These are phyloP conservation scores for Athene cunicularia DNA, from an alignment of 2,113 vertebrate genomes.

Conservation along the genomic window DNA sequence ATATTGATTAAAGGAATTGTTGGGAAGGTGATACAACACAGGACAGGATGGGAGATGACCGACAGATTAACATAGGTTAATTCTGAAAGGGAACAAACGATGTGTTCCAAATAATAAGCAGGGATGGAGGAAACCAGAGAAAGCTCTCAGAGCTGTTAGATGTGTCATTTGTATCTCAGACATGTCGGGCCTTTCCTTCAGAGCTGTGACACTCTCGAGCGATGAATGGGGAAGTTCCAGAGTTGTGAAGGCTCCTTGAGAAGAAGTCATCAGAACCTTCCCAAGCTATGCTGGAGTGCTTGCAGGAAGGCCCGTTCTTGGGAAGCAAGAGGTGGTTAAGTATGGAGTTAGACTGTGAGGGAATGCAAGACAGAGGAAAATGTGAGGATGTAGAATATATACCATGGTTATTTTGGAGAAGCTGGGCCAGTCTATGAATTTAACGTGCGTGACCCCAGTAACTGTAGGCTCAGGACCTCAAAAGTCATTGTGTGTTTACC, in stretches of 20 bases:
- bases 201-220: background rate
- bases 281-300: background rate
- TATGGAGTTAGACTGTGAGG: background rate
- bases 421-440: background rate
- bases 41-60: conserved; percentile 37
- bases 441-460: background rate
- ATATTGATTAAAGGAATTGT: conserved; percentile 52
- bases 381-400: background rate
- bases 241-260: background rate
- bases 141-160: background rate
- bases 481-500: background rate
- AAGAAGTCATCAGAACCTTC: background rate
- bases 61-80: conserved; percentile 27
- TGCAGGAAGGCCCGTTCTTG: background rate
- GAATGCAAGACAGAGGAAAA: background rate
- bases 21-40: background rate
- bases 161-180: background rate
- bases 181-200: background rate
- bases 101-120: background rate
- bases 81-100: background rate
- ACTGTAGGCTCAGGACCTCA: background rate
- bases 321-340: background rate
- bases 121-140: background rate
- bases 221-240: background rate
- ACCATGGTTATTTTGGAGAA: background rate